phyloP scores from a whole-genome alignment of 2,113 vertebrate genomes.

The Narcine bancroftii region DNA sequence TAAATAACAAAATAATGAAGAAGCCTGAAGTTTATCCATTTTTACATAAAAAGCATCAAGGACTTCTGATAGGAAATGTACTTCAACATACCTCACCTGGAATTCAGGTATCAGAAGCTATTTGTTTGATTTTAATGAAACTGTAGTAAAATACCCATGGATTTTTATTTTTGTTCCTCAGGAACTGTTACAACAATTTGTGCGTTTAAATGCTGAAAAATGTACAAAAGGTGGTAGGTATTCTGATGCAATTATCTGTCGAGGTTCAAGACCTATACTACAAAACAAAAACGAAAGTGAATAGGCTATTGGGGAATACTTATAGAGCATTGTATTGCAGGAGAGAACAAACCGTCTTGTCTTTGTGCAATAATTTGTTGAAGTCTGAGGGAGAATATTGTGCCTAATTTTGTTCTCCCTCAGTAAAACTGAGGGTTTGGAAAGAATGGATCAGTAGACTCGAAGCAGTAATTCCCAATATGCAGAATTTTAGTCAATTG shows the following conservation, averaged over 20 bases:
- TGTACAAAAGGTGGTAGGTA: background rate
- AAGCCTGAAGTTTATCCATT: background rate
- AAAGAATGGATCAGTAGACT: background rate
- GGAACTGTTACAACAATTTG: too few relatives aligned
- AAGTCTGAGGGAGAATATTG: background rate
- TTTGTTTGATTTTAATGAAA: constrained; percentile 46
- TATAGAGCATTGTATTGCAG: background rate
- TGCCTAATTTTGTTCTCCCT: background rate
- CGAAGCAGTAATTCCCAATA: background rate
- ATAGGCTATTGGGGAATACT: background rate
- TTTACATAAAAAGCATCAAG: constrained; percentile 39
- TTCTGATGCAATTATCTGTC: background rate
- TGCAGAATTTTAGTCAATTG: background rate
- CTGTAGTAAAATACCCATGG: constrained; percentile 22
- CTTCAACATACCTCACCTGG: constrained; percentile 42
- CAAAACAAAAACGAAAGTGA: background rate
- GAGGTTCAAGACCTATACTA: background rate
- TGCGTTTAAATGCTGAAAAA: background rate
- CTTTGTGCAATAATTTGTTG: background rate
- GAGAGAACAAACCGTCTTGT: too few relatives aligned
- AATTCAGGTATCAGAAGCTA: constrained; percentile 58
- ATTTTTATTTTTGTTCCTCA: background rate
- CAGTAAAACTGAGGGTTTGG: background rate
- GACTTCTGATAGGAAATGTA: constrained; percentile 17
- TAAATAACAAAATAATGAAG: background rate